A percentile compares a stretch with the other conserved stretches of the same genome.
phyloP scores from a whole-genome alignment of 1,140 invertebrate species.

The Conopomorpha cramerella region DNA sequence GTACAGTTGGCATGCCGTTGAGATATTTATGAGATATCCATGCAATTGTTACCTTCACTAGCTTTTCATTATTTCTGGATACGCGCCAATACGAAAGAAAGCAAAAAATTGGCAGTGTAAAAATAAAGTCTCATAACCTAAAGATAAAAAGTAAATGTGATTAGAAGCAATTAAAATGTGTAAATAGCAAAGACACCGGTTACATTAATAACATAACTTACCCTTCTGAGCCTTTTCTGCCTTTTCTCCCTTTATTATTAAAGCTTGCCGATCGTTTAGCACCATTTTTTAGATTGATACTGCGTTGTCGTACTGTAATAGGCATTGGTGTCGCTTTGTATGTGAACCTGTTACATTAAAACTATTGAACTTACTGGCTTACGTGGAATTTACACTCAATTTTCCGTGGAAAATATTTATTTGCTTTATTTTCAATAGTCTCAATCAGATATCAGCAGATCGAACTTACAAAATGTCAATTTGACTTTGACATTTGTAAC shows the following conservation, averaged over 20 bases:
- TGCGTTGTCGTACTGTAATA: conserved; percentile 39
- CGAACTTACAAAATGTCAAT: too few relatives aligned
- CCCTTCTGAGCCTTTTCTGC: conserved; percentile 32
- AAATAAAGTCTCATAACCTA: conserved; percentile 1
- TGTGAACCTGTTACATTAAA: too few relatives aligned
- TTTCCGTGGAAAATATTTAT: too few relatives aligned
- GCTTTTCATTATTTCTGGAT: conserved; percentile 12
- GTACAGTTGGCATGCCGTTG: too few relatives aligned
- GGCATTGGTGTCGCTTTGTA: conserved; percentile 38
- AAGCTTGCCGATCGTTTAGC: conserved; percentile 38
- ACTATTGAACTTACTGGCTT: too few relatives aligned
- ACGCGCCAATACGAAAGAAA: conserved; percentile 14
- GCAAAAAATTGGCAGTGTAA: conserved; percentile 3
- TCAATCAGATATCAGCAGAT: too few relatives aligned
- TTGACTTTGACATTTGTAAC: too few relatives aligned
- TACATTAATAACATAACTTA: conserved; percentile 11
- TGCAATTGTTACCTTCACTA: conserved; percentile 17
- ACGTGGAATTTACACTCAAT: too few relatives aligned
- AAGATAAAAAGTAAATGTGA: conserved; percentile 9
- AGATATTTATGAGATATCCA: too few relatives aligned
- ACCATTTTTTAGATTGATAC: conserved; percentile 46
- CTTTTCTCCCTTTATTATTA: conserved; percentile 32
- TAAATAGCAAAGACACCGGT: conserved; percentile 1
- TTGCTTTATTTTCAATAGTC: too few relatives aligned
- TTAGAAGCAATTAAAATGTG: conserved; percentile 4